Evolutionary conservation across 2,888 invertebrate genomes (phyloP).

Genomic region (Pomacea canaliculata): DNA sequence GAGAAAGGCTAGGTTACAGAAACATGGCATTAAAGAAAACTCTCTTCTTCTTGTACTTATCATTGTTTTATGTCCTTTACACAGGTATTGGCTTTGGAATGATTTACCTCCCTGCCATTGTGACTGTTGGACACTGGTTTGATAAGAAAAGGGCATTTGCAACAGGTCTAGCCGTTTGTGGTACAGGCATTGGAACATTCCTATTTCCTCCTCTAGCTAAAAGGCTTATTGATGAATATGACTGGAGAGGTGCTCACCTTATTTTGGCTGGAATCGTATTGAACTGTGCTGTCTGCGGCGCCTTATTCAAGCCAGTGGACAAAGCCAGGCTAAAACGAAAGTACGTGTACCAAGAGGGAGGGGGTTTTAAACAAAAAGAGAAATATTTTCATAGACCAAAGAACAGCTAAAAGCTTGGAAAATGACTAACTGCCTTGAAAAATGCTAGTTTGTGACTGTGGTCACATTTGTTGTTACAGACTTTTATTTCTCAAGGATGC

Average conservation of each 20-base stretch:
- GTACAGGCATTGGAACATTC: conserved; percentile 93
- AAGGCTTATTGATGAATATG: conserved; percentile 47
- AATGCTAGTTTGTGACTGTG: too few species aligned
- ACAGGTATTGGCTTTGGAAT: conserved; percentile 85
- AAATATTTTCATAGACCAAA: too few species aligned
- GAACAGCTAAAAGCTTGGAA: too few species aligned
- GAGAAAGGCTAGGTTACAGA: too few species aligned
- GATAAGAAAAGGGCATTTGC: conserved; percentile 95
- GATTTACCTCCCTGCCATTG: conserved; percentile 94
- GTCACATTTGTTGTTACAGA: too few species aligned
- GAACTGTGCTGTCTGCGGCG: conserved; percentile 82
- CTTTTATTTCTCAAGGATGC: too few species aligned
- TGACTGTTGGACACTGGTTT: conserved; percentile 96
- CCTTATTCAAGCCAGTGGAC: conserved; percentile 86
- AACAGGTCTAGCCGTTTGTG: conserved; percentile 94
- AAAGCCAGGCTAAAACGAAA: conserved; percentile 35
- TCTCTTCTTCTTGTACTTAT: too few species aligned
- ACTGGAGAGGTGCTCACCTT: conserved; percentile 82
- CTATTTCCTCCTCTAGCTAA: conserved; percentile 81
- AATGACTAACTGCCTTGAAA: too few species aligned
- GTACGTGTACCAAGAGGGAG: neutral
- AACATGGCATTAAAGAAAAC: too few species aligned
- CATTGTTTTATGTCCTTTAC: too few species aligned
- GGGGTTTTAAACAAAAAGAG: too few species aligned
- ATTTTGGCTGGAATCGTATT: conserved; percentile 86